Base-by-base conservation (phyloP, 1,140 invertebrate species). In the Cephus cinctus region DNA sequence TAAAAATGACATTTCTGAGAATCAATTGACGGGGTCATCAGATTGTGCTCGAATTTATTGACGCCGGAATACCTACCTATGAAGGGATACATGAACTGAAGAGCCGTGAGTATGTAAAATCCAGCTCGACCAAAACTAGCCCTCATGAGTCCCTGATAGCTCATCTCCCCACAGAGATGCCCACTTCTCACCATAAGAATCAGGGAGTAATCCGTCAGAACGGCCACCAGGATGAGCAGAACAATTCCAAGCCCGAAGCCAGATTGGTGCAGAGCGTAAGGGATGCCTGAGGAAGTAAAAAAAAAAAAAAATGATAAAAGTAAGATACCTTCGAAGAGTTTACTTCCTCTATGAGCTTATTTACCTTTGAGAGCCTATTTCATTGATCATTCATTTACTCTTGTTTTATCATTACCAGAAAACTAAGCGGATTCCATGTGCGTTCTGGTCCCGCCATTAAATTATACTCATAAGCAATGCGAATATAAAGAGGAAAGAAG, bases 41-140 rank as follows among this genome's bases (percentile, higher is more conserved):
- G n/a, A n/a, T n/a, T n/a, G n/a, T n/a, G n/a, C n/a, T n/a, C n/a
- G n/a, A n/a, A n/a, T 15, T 38, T n/a, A 38, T 4, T 38, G 15
- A 38, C 11, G 4, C 9, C 9, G 14, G 11, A 12, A 43, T n/a
- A 73, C 77, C 80, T 78, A 91, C 90, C 90, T 62, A 93, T 87
- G 56, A 93, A 89, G 9, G 90, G 92, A 77, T 93, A 94, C 54
- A 90, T 79, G 62, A 93, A 92, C 65, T 94, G 91, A 34, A 93
- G 74, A 18, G 83, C 67, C 1, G 88, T 88, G 2, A 94, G 75
- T 30, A 92, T 73, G 57, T 89, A 85, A 73, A 89, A 94, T 8
- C 90, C 91, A 35, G 84, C 78, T 63, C 80, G 80, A 14, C 92
- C 92, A 72, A 91, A 93, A 12, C 90, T 86, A 2, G 87, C 85